Evolutionary conservation across 2,113 vertebrate genomes (phyloP), one percentile per base, ranked within the genome.

Genomic region (Myotis yumanensis): DNA sequence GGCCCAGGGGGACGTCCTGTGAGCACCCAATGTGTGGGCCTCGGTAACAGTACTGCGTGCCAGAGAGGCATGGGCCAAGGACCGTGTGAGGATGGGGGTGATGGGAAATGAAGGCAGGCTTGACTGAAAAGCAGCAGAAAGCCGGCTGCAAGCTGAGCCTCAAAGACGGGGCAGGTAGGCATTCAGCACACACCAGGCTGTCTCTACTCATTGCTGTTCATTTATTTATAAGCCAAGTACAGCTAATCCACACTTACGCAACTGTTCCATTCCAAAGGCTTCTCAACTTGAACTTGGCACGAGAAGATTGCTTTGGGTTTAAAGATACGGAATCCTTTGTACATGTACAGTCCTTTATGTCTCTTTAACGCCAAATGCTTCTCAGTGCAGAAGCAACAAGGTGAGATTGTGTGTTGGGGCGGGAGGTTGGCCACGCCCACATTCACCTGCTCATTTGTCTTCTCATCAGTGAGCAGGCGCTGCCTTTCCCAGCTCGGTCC

Each of bases 231-330:
- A 93, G 91, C 87, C 87, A 68, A 76, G 95, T 73, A 96, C 96
- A 96, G 94, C 93, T 96, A 96, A 97, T 96, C 88, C 22, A 6
- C 8, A 46, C 96, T 96, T 97, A 95, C 48, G 90, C 90, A 97
- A 96, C 96, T 69, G 71, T 88, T 90, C 80, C 81, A 66, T 73
- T 59, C 95, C 66, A 4, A 89, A 93, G 93, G 59, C 96, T 96
- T 95, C 92, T 93, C 92, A 94, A 51, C 93, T 91, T 91, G 95
- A 96, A 96, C 90, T 93, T 95, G 91, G 90, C 90, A 80, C 43
- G 76, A 91, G 82, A 66, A 43, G 1, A 3, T 59, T 43, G 64
- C 72, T 85, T 71, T 48, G n/a, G 52, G 72, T 52, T 96, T 94
- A 93, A 95, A 94, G 80, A 17, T 11, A 20, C 11, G 80, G 80